Conservation (phyloP, 2,797 vertebrate species). For the Acipenser transmontanus region DNA sequence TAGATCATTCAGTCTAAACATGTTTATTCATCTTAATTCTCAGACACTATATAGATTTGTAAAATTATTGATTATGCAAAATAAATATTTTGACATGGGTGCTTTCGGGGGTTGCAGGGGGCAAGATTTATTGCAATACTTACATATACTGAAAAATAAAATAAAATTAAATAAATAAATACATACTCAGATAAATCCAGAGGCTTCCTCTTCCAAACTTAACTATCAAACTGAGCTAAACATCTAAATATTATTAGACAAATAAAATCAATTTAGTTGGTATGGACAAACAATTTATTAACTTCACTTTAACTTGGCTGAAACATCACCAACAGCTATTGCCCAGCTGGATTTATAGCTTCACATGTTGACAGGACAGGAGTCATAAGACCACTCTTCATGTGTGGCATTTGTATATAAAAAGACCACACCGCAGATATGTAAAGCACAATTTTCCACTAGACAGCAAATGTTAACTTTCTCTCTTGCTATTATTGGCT, state of each 20-base stretch:
- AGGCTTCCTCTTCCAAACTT: too few species aligned
- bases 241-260: too few species aligned
- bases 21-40: too few species aligned
- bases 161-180: too few species aligned
- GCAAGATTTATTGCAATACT: too few species aligned
- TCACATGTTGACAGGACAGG: conserved; percentile 50
- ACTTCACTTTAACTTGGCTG: conserved; percentile 54
- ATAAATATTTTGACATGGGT: too few species aligned
- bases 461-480: conserved; percentile 35
- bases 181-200: too few species aligned
- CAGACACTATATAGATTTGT: too few species aligned
- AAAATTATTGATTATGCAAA: too few species aligned
- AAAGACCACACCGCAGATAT: conserved; percentile 28
- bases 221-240: too few species aligned
- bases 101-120: too few species aligned
- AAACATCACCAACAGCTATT: conserved; percentile 47
- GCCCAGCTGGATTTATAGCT: conserved; percentile 56
- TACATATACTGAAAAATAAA: too few species aligned
- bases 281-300: conserved; percentile 21
- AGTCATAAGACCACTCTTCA: conserved; percentile 56
- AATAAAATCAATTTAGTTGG: conserved; percentile 17
- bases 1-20: not conserved
- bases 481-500: conserved; percentile 49
- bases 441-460: conserved; percentile 49
- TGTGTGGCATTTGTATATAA: conserved; percentile 56